Conservation (phyloP, 2,888 invertebrate genomes). For the Latrodectus hesperus region DNA sequence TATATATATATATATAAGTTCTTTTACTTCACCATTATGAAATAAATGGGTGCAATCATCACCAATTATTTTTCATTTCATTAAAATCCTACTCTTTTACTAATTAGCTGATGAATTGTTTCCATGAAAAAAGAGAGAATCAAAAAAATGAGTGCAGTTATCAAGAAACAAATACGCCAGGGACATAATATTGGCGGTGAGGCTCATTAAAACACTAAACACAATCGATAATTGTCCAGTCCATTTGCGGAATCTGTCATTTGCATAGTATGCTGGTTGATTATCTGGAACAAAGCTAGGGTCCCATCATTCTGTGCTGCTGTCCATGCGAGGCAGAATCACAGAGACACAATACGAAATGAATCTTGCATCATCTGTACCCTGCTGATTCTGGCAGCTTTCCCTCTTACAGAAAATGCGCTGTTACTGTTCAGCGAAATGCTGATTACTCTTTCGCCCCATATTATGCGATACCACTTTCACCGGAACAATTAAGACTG, state of each 20-base stretch:
- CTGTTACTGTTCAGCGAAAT: not conserved
- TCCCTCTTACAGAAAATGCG: not conserved
- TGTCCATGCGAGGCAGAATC: not conserved
- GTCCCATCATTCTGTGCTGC: slow-evolving; percentile 7
- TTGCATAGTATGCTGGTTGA: slow-evolving; percentile 13
- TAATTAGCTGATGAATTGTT: too few relatives aligned
- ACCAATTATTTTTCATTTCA: too few relatives aligned
- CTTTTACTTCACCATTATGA: too few relatives aligned
- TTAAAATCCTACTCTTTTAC: too few relatives aligned
- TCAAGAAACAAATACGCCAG: too few relatives aligned
- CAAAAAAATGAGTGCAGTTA: too few relatives aligned
- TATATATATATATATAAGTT: too few relatives aligned
- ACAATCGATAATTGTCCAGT: slow-evolving; percentile 22
- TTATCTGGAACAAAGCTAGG: slow-evolving; percentile 43
- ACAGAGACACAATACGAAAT: not conserved
- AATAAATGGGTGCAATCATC: too few relatives aligned
- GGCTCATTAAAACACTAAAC: slow-evolving; percentile 1
- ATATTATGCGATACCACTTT: not conserved
- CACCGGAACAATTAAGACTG: too few relatives aligned
- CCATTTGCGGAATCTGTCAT: slow-evolving; percentile 21
- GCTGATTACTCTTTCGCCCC: not conserved
- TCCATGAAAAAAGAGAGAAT: too few relatives aligned
- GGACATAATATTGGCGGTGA: not conserved
- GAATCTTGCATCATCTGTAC: not conserved
- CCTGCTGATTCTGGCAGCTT: not conserved